Evolutionary conservation across 2,113 vertebrate genomes (phyloP).

Genomic region (Otocyon megalotis): DNA sequence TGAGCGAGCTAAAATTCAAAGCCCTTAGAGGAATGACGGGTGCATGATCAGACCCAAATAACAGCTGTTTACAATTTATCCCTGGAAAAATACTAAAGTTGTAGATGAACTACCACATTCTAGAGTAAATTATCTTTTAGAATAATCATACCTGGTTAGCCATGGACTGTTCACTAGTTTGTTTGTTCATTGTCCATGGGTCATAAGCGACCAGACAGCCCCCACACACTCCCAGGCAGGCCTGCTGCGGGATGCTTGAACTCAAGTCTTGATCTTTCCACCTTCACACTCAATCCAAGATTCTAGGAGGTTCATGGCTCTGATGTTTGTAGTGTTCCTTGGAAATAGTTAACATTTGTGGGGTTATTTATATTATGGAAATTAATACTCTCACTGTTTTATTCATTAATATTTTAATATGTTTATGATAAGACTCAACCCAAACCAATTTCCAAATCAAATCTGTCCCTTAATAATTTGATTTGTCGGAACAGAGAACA

Average conservation of each 20-base stretch:
- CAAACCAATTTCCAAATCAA: constrained; percentile 80
- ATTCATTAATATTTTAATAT: constrained; percentile 79
- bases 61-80: background rate
- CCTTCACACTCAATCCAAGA: background rate
- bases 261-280: background rate
- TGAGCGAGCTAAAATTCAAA: background rate
- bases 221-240: accelerated
- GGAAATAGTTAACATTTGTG: constrained; percentile 24
- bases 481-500: constrained; percentile 74
- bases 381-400: constrained; percentile 74
- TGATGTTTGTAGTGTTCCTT: background rate
- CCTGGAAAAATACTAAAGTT: background rate
- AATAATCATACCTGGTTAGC: background rate
- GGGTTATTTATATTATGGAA: constrained; percentile 62
- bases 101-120: background rate
- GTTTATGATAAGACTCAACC: constrained; percentile 61
- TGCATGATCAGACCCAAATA: background rate
- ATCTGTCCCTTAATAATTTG: constrained; percentile 72
- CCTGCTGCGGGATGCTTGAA: background rate
- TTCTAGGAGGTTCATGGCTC: background rate
- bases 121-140: background rate
- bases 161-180: background rate
- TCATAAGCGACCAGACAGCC: background rate
- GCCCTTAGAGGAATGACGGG: too few species aligned
- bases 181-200: background rate